Evolutionary conservation across 2,113 vertebrate genomes (phyloP).

Genomic region (Eidolon helvum): DNA sequence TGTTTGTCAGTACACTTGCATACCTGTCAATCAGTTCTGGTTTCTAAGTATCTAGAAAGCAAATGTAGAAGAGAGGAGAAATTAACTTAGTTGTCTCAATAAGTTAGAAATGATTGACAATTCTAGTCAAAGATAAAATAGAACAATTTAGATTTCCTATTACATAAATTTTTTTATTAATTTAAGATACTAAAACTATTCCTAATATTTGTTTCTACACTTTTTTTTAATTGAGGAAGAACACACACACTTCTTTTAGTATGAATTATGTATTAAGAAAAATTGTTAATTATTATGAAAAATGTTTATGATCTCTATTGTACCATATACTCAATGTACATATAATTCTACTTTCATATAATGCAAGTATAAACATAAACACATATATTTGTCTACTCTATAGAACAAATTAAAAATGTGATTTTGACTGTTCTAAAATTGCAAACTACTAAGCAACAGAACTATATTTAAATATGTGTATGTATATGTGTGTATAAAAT

Average conservation of each 20-base stretch:
- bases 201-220: background rate
- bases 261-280: background rate
- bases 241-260: background rate
- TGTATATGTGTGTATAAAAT: background rate
- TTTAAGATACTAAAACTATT: background rate
- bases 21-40: constrained; percentile 60
- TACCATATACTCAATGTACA: background rate
- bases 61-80: background rate
- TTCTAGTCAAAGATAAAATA: background rate
- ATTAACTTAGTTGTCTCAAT: background rate
- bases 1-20: constrained; percentile 37
- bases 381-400: background rate
- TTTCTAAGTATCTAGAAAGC: background rate
- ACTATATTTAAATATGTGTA: background rate
- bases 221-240: background rate
- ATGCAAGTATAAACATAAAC: background rate
- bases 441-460: background rate
- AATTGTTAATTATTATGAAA: background rate
- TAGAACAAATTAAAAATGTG: background rate
- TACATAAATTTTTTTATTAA: background rate
- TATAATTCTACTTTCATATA: background rate
- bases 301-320: background rate
- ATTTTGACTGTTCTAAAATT: background rate
- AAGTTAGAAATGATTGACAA: background rate
- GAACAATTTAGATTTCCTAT: background rate